These are phyloP conservation scores for Patella vulgata DNA, from an alignment of 1,140 invertebrate genomes.

Conservation along the genomic window DNA sequence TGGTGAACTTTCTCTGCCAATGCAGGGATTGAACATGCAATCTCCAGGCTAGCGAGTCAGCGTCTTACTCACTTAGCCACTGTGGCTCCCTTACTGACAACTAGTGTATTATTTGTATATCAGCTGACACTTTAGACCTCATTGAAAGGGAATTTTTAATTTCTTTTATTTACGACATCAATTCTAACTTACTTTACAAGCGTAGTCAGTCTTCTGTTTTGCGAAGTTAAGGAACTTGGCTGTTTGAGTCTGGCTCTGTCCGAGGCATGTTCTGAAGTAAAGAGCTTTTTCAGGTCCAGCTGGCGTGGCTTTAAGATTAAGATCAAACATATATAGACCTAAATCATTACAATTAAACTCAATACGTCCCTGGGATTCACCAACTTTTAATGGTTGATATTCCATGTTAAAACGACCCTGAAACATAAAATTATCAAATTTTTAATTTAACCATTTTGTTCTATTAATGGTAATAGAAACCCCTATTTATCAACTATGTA, in stretches of 20 bases:
- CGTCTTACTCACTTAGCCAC: too few species aligned
- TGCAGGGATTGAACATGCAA: too few species aligned
- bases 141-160: too few species aligned
- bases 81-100: too few species aligned
- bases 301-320: constrained; percentile 60
- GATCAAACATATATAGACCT: constrained; percentile 63
- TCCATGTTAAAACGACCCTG: constrained; percentile 64
- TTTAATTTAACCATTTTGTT: neutral
- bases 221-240: constrained; percentile 66
- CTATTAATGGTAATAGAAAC: neutral
- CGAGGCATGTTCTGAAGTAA: constrained; percentile 62
- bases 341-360: constrained; percentile 63
- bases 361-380: constrained; percentile 53
- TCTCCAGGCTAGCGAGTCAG: too few species aligned
- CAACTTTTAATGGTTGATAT: constrained; percentile 65
- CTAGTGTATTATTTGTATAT: too few species aligned
- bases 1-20: too few species aligned
- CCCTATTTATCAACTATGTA: neutral
- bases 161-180: too few species aligned
- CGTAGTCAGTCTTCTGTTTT: constrained; percentile 66
- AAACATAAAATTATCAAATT: constrained; percentile 13
- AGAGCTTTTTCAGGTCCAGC: constrained; percentile 62
- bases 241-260: constrained; percentile 52
- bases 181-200: constrained; percentile 65
- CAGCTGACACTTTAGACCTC: too few species aligned